These are phyloP conservation scores for Synanthedon myopaeformis DNA, from an alignment of 2,888 invertebrate species.

Conservation along the genomic window DNA sequence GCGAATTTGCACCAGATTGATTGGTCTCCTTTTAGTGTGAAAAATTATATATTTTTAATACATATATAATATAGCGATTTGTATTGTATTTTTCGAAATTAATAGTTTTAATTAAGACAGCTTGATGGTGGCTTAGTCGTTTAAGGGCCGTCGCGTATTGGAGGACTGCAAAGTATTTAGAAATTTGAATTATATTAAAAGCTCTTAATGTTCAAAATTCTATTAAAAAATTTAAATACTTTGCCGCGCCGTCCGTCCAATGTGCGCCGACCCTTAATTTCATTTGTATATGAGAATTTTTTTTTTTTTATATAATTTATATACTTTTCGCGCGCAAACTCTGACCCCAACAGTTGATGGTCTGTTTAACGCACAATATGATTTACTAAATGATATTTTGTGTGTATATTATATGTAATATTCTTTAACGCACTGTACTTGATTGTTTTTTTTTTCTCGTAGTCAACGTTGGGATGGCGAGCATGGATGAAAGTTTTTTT, in stretches of 20 bases:
- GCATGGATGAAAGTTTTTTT: constrained; percentile 49
- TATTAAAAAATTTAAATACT: too few relatives aligned
- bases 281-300: constrained; percentile 18
- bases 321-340: constrained; percentile 15
- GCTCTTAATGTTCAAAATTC: too few relatives aligned
- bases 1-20: constrained; percentile 9
- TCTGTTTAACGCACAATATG: constrained; percentile 1
- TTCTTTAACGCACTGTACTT: constrained; percentile 44
- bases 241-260: too few relatives aligned
- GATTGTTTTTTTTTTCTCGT: constrained; percentile 32
- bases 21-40: constrained; percentile 17
- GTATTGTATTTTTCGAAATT: constrained; percentile 48
- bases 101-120: constrained; percentile 27
- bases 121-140: constrained; percentile 23
- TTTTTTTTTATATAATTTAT: constrained; percentile 7
- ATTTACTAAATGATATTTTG: constrained; percentile 26
- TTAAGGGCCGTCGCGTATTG: background rate
- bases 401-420: constrained; percentile 38
- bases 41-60: constrained; percentile 33
- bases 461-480: constrained; percentile 43
- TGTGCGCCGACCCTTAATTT: too few relatives aligned
- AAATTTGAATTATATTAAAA: too few relatives aligned
- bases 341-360: constrained; percentile 22
- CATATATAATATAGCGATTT: constrained; percentile 16
- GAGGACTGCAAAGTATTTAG: too few relatives aligned